Base-by-base conservation (phyloP, 2,888 invertebrate species). In the Physocephala rufipes region DNA sequence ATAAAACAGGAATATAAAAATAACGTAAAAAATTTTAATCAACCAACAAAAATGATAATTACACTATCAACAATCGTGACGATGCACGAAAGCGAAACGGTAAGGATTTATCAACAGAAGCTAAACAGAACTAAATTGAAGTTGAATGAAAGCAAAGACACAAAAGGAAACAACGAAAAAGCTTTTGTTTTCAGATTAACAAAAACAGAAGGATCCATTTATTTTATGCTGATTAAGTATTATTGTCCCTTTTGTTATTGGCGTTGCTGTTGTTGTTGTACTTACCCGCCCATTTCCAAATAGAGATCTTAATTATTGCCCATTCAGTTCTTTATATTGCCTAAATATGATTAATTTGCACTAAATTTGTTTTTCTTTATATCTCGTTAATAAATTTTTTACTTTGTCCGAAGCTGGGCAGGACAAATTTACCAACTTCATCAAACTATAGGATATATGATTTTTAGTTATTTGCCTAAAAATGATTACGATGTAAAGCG, bases 111-210 rank as follows among this genome's bases (percentile, higher is more conserved):
- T 68, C 68, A 30, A 51, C 61, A 49, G 36, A 36, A 36, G 36
- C 36, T 4, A 9, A n/a, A 4, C 5, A 68, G 67, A 28, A 47
- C 49, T 68, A 49, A 43, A 59, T n/a, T n/a, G n/a, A n/a, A n/a
- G n/a, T n/a, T n/a, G n/a, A 59, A 51, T 43, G 21, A 13, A 43
- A n/a, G 63, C 43, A 36, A 36, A 9, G 16, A 28, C n/a, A 12
- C 30, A 12, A 13, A 15, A n/a, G n/a, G n/a, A 16, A 13, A n/a
- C 30, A 61, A 19, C 36, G 51, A 7, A 61, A 58, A 63, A 61
- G 68, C n/a, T n/a, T n/a, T n/a, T 15, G 55, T 30, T 51, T 68
- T 28, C 47, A 62, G 49, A 68, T 68, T 68, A 62, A 59, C 36
- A 36, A 36, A n/a, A 24, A 51, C 58, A 43, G 47, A 21, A 21